Evolutionary conservation across 2,113 vertebrate genomes (phyloP).

Genomic region (Steatornis caripensis): DNA sequence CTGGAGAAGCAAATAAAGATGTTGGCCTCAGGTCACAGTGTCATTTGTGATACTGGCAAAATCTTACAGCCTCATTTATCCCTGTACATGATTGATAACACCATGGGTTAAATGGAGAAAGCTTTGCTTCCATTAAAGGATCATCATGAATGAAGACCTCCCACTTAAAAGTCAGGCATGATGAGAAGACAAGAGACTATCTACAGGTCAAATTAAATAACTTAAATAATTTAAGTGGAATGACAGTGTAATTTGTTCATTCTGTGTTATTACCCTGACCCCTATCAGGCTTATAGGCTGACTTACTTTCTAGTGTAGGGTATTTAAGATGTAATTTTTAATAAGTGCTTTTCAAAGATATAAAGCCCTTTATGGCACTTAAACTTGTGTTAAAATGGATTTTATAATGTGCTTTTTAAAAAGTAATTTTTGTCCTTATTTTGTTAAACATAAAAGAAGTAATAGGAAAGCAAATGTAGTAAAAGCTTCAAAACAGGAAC

Average conservation of each 20-base stretch:
- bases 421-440: conserved; percentile 39
- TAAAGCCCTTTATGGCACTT: conserved; percentile 64
- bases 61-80: conserved; percentile 98
- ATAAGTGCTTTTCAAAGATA: conserved; percentile 73
- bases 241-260: conserved; percentile 95
- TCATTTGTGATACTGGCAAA: conserved; percentile 96
- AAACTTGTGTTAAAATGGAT: conserved; percentile 62
- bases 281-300: conserved; percentile 88
- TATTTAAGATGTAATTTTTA: conserved; percentile 84
- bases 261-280: conserved; percentile 95
- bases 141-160: conserved; percentile 96
- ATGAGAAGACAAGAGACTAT: conserved; percentile 87
- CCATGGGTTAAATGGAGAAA: conserved; percentile 91
- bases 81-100: conserved; percentile 94
- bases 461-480: neutral
- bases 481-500: neutral
- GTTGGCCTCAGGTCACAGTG: conserved; percentile 90
- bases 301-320: conserved; percentile 80
- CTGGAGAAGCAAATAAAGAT: conserved; percentile 92
- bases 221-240: conserved; percentile 95
- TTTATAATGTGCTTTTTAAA: conserved; percentile 51
- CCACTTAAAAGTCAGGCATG: conserved; percentile 92
- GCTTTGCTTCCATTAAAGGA: conserved; percentile 96
- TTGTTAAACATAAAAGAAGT: neutral
- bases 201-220: conserved; percentile 98